Conservation (phyloP, 2,888 invertebrate genomes). For the Timema podura region DNA sequence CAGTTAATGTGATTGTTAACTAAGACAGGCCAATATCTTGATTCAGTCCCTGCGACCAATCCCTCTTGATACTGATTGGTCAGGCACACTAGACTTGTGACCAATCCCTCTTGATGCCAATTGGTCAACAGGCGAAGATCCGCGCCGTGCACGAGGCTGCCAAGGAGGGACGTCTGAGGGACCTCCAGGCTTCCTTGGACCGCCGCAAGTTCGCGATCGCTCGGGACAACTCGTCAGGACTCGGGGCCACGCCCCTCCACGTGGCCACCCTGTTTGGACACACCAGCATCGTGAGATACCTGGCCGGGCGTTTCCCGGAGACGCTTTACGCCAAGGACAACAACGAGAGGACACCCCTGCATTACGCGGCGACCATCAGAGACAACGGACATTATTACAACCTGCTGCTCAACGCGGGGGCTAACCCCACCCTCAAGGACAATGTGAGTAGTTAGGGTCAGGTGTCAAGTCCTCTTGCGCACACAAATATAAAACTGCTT, state of each 20-base stretch:
- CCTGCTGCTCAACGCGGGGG: conserved; percentile 78
- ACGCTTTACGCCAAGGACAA: conserved; percentile 75
- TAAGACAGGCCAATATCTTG: neutral
- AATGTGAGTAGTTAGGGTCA: conserved; percentile 57
- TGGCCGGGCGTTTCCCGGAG: conserved; percentile 71
- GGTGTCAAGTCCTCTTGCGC: too few species aligned
- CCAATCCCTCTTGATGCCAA: too few species aligned
- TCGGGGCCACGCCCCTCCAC: conserved; percentile 82
- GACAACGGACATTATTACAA: conserved; percentile 88
- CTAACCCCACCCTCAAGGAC: conserved; percentile 76
- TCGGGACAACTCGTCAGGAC: conserved; percentile 69
- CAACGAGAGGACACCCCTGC: conserved; percentile 79
- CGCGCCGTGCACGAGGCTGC: conserved; percentile 83
- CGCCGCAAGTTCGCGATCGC: conserved; percentile 88
- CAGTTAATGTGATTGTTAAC: too few species aligned
- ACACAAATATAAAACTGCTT: too few species aligned
- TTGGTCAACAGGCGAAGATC: conserved; percentile 73
- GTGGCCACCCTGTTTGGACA: conserved; percentile 81
- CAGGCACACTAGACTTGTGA: too few species aligned
- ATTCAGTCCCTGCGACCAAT: too few species aligned
- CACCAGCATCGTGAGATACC: conserved; percentile 67
- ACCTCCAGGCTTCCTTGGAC: conserved; percentile 80
- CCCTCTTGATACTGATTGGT: too few species aligned
- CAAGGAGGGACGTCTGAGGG: conserved; percentile 75
- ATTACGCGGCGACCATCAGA: conserved; percentile 78